Base-by-base conservation (phyloP, 2,888 invertebrate species). In the Dioctria rufipes region DNA sequence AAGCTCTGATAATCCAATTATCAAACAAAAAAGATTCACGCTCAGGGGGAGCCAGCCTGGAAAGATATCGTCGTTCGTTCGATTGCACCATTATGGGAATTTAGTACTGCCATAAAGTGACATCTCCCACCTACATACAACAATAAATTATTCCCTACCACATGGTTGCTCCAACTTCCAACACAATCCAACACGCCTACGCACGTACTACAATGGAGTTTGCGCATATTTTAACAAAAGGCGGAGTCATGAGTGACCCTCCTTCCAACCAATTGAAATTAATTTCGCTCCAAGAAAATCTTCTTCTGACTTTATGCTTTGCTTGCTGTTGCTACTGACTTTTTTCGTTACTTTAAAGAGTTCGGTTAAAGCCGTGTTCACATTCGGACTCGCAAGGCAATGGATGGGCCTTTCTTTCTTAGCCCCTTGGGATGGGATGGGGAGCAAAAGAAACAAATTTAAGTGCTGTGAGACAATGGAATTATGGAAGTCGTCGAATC, bases 1-100 rank as follows among this genome's bases (percentile, higher is more conserved):
- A 81, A 81, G 81, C 80, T 81, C 77, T 25, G 25, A 63, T 81
- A 81, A 81, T 81, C 81, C 80, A 81, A 81, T 81, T 80, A 80
- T 69, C 67, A 40, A 42, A 67, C 77, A 61, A 63, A 71, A 25
- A 71, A 75, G 67, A 67, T 81, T 60, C 77, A 67, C 80, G 60
- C 43, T 25, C 25, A 25, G 25, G 25, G 25, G 25, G 25, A 25
- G 25, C 25, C 25, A n/a, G 71, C 75, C 42, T 54, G 63, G 58
- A 66, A 78, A 71, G 78, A 80, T 79, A 69, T 77, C 81, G 75
- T 66, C 73, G 60, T 80, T 66, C 73, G 60, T 80, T 69, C 71
- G 71, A 65, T 42, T 69, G 69, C 69, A 39, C 80, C 63, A 46
- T 61, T 61, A 25, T 43, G 61, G 9, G 77, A 39, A 63, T 49